Base-by-base conservation (phyloP, 2,113 vertebrate species). In the Serinus canaria region DNA sequence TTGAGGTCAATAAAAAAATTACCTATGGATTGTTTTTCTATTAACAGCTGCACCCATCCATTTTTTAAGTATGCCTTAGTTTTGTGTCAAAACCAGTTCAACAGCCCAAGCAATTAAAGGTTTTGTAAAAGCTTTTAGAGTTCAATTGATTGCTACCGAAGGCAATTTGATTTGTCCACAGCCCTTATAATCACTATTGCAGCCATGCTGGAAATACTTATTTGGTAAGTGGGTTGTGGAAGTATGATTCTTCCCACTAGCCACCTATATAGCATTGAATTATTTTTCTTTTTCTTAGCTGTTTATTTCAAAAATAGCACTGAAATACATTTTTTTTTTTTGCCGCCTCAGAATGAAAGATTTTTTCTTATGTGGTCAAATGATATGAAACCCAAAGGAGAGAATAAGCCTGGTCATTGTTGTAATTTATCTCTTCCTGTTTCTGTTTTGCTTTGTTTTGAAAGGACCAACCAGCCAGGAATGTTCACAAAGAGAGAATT, bases 401-500 rank as follows among this genome's bases (percentile, higher is more conserved):
- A 69, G 33, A 76, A n/a, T 55, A 84, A 67, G 4, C 3, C 35
- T 50, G 9, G 3, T 39, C 74, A 44, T 59, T 79, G 46, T 73
- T 72, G n/a, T 92, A 52, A 87, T 89, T 64, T 46, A 13, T 93
- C 15, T 78, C 37, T 60, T 85, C 9, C 33, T 55, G 39, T 37
- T 82, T 87, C 44, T 89, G 15, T 81, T 91, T 83, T 79, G 44
- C 25, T 78, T 44, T 92, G 35, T 83, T 92, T 85, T 87, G 39
- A 83, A 96, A 99, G 99, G 93, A 97, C 98, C 1, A 98, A 98
- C 75, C 98, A 99, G 89, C 98, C 97, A 0, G 99, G 99, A 44
- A 98, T 98, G 98, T 99, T 99, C 95, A 99, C 98, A 6, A 98
- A 97, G 76, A 98, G 98, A 78, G 99, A 99, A 84, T 99, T 99